A percentile compares a stretch with the other conserved stretches of the same genome.
These are phyloP conservation scores for Rhyacichthys aspro DNA, from an alignment of 2,797 vertebrate species.

Conservation along the genomic window DNA sequence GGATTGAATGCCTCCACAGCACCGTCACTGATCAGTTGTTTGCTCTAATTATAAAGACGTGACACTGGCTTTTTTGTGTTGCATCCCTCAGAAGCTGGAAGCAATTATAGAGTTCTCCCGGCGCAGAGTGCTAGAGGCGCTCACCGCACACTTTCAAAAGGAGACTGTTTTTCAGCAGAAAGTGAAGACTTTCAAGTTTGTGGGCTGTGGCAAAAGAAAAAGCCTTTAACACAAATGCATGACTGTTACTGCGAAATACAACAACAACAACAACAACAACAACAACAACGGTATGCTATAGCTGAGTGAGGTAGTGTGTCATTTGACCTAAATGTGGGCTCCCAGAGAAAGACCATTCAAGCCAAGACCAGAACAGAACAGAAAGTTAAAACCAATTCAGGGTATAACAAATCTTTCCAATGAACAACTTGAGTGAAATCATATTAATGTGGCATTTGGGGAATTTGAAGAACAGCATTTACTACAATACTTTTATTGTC, in stretches of 20 bases:
- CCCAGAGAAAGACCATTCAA: neutral
- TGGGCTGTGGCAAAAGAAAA: constrained; percentile 58
- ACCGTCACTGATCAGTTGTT: constrained; percentile 28
- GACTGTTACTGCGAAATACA: constrained; percentile 13
- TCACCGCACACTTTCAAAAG: constrained; percentile 65
- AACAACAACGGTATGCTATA: constrained; percentile 17
- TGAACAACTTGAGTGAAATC: no score
- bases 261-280: constrained; percentile 29
- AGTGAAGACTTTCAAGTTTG: constrained; percentile 55
- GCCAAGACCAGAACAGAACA: no score
- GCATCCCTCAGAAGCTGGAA: constrained; percentile 71
- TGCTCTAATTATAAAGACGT: constrained; percentile 60
- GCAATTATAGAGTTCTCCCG: constrained; percentile 74
- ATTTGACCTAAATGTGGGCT: no score
- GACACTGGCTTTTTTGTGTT: constrained; percentile 41
- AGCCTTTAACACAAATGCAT: constrained; percentile 56
- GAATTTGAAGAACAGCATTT: no score
- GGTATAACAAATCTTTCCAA: no score
- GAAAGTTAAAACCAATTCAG: no score
- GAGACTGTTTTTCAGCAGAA: constrained; percentile 52
- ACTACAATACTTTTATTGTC: no score
- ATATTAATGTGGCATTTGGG: no score
- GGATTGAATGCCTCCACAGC: constrained; percentile 9
- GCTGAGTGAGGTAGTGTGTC: constrained; percentile 1
- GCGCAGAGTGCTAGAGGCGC: constrained; percentile 71